These are phyloP conservation scores for Salminus brasiliensis DNA, from an alignment of 2,113 vertebrate genomes.

Conservation along the genomic window DNA sequence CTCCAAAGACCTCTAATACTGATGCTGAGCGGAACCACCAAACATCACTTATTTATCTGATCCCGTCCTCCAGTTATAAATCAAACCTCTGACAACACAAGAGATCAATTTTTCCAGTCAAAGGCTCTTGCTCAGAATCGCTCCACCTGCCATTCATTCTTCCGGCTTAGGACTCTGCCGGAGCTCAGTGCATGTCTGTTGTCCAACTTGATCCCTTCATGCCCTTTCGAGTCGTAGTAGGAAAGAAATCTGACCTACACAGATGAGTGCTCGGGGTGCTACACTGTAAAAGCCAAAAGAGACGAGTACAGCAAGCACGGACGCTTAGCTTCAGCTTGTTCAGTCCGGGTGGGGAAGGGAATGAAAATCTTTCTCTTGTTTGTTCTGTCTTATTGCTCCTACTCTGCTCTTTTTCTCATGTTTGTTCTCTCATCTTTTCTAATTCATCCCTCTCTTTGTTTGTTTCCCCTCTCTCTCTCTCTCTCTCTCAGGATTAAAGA, in stretches of 20 bases:
- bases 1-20: background rate
- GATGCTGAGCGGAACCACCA: background rate
- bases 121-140: conserved; percentile 4
- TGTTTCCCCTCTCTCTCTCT: background rate
- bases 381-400: background rate
- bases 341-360: background rate
- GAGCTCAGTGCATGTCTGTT: background rate
- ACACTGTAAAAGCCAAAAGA: conserved; percentile 29
- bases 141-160: conserved; percentile 32
- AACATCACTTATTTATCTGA: conserved; percentile 41
- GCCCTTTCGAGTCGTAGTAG: conserved; percentile 24
- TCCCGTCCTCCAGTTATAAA: conserved; percentile 10
- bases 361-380: background rate
- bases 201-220: conserved; percentile 28
- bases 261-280: conserved; percentile 36
- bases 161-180: background rate
- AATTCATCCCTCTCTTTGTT: too few relatives aligned
- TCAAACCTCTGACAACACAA: conserved; percentile 36
- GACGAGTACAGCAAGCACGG: conserved; percentile 15
- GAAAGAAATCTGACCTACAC: conserved; percentile 45
- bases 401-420: background rate
- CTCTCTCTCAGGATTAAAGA: too few relatives aligned
- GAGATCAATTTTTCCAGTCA: conserved; percentile 31
- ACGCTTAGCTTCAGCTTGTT: background rate
- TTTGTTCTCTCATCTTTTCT: background rate